Conservation (phyloP, 2,797 vertebrate species). For the Sylvia borin region DNA sequence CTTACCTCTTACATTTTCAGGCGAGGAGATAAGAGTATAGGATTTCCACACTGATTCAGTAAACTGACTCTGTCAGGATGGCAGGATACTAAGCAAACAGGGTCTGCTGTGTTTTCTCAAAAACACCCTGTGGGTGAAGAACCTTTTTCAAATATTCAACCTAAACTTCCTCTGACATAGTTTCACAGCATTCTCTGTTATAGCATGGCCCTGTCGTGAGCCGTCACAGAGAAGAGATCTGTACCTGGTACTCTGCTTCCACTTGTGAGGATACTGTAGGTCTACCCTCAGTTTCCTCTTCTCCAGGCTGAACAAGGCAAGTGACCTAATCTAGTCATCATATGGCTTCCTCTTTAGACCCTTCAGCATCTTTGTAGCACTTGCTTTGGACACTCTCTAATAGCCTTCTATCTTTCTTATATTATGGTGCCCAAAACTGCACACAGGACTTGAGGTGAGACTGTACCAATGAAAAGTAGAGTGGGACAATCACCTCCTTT, state of each 20-base stretch:
- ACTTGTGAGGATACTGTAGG: not conserved
- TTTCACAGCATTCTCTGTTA: not conserved
- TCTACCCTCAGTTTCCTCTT: not conserved
- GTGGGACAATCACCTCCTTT: not conserved
- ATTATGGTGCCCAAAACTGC: not conserved
- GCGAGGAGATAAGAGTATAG: not conserved
- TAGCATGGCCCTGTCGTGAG: not conserved
- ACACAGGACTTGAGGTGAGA: not conserved
- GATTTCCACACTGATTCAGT: not conserved
- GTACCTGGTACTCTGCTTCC: not conserved
- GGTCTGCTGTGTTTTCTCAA: not conserved
- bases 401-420: not conserved
- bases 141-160: not conserved
- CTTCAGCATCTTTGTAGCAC: not conserved
- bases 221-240: not conserved
- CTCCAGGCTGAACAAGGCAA: not conserved
- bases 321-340: too few relatives aligned
- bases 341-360: not conserved
- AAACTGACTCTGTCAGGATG: not conserved
- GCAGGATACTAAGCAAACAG: not conserved
- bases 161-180: not conserved
- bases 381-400: not conserved
- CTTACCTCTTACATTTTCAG: not conserved
- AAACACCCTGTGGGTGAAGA: not conserved
- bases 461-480: rapidly evolving